Evolutionary conservation across 2,888 invertebrate genomes (phyloP), one percentile per base, ranked within the genome.

Genomic region (Lasioglossum calceatum): DNA sequence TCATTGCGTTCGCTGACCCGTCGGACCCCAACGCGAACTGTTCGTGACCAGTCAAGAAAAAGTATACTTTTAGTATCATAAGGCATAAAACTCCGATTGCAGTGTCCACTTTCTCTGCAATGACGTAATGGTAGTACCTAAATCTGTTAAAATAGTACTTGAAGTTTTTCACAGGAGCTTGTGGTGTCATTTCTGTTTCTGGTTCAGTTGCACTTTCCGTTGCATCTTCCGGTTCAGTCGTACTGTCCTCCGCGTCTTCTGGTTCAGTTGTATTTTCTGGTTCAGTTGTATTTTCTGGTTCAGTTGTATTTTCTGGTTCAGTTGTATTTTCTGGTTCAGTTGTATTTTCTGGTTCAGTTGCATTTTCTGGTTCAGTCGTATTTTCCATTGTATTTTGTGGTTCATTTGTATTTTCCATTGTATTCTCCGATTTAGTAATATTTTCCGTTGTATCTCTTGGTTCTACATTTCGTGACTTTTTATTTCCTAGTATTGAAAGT

Each of bases 101-200:
- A 14, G 79, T 85, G 19, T 93, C 92, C 39, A 93, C 14, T 74
- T 89, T 93, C 42, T 93, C 89, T 0, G 86, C 90, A 8, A 86
- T 80, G 27, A 88, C 78, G 77, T 89, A 92, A 73, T 92, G 91
- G 79, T 92, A 93, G 73, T 92, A 93, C 83, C 90, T 87, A 79
- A 93, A 88, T 81, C 90, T 89, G 54, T 92, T 88, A 86, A 90
- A 92, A 78, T 92, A 92, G 83, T 93, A 92, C 81, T 90, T 92
- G 14, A 92, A 54, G 27, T 70, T 82, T 54, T 79, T 79, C 19
- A 61, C 39, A 10, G 36, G 39, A n/a, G 12, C 2, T n/a, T 77
- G 44, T 58, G 76, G 3, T 44, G 42, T 64, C 44, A 72, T 16
- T 70, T 79, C 64, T 27, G 82, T 75, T 42, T 39, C 54, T 23